Percentiles rank a stretch among this genome's conserved stretches.
These are phyloP conservation scores for Sebastolobus alascanus DNA, from an alignment of 2,797 vertebrate genomes.

Conservation along the genomic window DNA sequence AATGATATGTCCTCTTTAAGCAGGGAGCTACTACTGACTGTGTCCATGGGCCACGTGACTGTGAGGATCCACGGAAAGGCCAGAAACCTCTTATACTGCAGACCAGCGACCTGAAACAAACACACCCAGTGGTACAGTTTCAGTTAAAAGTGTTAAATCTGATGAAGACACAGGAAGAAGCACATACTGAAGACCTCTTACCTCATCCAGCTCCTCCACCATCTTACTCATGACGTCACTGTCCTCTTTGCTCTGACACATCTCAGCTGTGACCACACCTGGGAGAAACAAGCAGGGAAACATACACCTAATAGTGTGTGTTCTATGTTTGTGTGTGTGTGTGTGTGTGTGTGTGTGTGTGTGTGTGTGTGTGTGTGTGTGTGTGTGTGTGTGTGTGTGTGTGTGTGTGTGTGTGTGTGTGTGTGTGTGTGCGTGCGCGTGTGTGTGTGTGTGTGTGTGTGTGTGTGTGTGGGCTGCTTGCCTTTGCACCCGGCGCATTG, in stretches of 20 bases:
- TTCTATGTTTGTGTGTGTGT: background rate
- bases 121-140: background rate
- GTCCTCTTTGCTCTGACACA: conserved; percentile 90
- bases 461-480: conserved; percentile 50
- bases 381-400: background rate
- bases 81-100: conserved; percentile 95
- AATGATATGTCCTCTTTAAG: background rate
- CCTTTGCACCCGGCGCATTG: conserved; percentile 96
- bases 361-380: background rate
- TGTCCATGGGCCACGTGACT: conserved; percentile 93
- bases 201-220: conserved; percentile 93
- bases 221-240: conserved; percentile 89
- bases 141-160: background rate
- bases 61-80: conserved; percentile 97
- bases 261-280: conserved; percentile 95
- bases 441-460: background rate
- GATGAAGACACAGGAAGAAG: background rate
- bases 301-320: background rate
- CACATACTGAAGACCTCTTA: conserved; percentile 51
- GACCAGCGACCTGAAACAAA: conserved; percentile 85
- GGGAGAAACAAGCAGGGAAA: background rate
- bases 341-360: background rate
- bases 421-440: background rate
- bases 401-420: background rate
- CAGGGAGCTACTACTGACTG: conserved; percentile 77